phyloP scores from a whole-genome alignment of 2,888 invertebrate species.

The Osedax fenrisi region DNA sequence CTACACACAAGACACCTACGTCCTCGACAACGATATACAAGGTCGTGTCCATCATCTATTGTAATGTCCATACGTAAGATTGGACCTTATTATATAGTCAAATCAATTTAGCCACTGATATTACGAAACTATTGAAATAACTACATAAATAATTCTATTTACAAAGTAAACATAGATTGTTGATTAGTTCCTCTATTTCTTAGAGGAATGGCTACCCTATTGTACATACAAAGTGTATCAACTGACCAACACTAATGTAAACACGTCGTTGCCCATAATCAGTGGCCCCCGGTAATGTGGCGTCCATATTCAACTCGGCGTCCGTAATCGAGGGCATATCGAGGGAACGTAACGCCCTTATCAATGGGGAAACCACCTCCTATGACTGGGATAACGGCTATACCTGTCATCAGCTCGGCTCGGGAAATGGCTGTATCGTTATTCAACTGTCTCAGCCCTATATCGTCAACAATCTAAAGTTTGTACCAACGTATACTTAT shows the following conservation, averaged over 20 bases:
- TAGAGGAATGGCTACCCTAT: too few relatives aligned
- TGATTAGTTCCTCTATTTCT: too few relatives aligned
- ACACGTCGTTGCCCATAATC: too few relatives aligned
- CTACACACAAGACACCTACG: conserved; percentile 66
- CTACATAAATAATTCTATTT: too few relatives aligned
- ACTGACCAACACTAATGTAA: too few relatives aligned
- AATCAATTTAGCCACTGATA: too few relatives aligned
- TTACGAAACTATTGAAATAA: too few relatives aligned
- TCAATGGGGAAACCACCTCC: conserved; percentile 84
- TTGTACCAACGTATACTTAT: conserved; percentile 5
- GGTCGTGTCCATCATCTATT: too few relatives aligned
- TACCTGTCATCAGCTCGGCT: conserved; percentile 72
- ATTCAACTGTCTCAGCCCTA: conserved; percentile 93
- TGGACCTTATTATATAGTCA: too few relatives aligned
- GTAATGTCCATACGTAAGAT: too few relatives aligned
- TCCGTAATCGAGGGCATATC: conserved; percentile 88
- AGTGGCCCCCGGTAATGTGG: conserved; percentile 77
- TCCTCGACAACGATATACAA: conserved; percentile 60
- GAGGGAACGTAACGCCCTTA: conserved; percentile 78
- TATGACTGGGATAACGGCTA: conserved; percentile 99
- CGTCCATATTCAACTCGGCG: conserved; percentile 76
- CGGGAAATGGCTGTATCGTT: conserved; percentile 74
- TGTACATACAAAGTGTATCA: too few relatives aligned
- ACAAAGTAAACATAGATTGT: too few relatives aligned
- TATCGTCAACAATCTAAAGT: conserved; percentile 72